These are phyloP conservation scores for Zosterops hypoxanthus DNA, from an alignment of 2,113 vertebrate genomes.

Conservation along the genomic window DNA sequence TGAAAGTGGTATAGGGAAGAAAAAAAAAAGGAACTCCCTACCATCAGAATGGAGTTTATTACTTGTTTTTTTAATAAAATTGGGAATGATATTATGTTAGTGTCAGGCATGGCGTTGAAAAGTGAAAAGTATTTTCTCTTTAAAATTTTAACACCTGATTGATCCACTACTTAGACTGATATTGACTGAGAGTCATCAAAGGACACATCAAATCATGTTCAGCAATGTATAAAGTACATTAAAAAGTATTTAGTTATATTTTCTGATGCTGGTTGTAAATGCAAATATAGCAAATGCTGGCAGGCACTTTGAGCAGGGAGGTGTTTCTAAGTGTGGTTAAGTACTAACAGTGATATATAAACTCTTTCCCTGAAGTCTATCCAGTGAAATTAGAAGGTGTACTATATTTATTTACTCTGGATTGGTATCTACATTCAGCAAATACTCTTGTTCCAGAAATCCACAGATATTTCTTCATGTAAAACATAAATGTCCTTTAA, in stretches of 20 bases:
- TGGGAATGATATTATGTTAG: neutral
- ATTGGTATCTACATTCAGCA: neutral
- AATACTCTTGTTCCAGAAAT: neutral
- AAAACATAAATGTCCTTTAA: neutral
- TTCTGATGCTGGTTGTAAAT: neutral
- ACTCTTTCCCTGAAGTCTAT: neutral
- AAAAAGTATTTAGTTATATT: neutral
- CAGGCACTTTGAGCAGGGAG: neutral
- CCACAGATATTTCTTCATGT: neutral
- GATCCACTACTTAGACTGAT: neutral
- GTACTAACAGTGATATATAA: neutral
- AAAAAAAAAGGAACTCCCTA: rapidly evolving
- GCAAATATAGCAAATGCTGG: neutral
- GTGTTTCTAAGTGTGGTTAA: neutral
- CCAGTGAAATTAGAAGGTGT: neutral
- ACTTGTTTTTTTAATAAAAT: neutral
- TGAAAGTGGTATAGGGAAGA: neutral
- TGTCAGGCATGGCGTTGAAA: neutral
- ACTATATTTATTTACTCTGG: neutral
- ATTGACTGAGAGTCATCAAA: neutral
- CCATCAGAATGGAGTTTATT: neutral
- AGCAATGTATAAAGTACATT: neutral
- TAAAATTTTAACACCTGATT: neutral
- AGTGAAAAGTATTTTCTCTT: neutral
- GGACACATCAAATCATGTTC: neutral